A percentile compares a stretch with the other conserved stretches of the same genome.
phyloP scores from a whole-genome alignment of 1,140 invertebrate genomes.

The Tetragnatha versicolor region DNA sequence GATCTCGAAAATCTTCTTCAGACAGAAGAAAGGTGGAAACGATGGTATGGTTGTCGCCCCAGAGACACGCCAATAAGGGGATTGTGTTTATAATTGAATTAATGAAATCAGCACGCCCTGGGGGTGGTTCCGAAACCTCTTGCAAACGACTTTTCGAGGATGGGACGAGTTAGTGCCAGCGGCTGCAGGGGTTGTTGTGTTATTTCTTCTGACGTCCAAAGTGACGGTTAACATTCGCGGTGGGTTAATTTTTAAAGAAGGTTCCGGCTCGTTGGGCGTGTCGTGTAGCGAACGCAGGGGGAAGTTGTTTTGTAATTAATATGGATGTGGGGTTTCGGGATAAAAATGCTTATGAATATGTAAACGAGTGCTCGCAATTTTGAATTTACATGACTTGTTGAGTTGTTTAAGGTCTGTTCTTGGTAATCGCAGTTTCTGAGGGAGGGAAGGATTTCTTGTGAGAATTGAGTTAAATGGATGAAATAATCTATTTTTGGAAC shows the following conservation, averaged over 20 bases:
- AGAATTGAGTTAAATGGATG: neutral
- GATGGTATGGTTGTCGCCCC: no score
- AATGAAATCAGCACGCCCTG: neutral
- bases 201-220: conserved; percentile 5
- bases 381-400: neutral
- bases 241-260: neutral
- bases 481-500: neutral
- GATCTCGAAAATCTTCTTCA: neutral
- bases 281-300: neutral
- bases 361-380: neutral
- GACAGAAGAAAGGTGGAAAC: neutral
- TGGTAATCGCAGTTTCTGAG: neutral
- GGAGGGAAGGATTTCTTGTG: neutral
- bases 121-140: neutral
- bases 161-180: no score
- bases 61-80: no score
- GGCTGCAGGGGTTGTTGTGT: neutral
- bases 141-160: neutral
- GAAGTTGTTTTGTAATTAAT: conserved; percentile 5
- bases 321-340: neutral
- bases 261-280: neutral
- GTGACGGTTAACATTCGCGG: conserved; percentile 7
- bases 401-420: neutral
- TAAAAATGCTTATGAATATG: conserved; percentile 20
- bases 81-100: no score